A percentile compares a stretch with the other conserved stretches of the same genome.
Evolutionary conservation across 1,140 invertebrate species (phyloP).

Genomic region (Calliopsis andreniformis): DNA sequence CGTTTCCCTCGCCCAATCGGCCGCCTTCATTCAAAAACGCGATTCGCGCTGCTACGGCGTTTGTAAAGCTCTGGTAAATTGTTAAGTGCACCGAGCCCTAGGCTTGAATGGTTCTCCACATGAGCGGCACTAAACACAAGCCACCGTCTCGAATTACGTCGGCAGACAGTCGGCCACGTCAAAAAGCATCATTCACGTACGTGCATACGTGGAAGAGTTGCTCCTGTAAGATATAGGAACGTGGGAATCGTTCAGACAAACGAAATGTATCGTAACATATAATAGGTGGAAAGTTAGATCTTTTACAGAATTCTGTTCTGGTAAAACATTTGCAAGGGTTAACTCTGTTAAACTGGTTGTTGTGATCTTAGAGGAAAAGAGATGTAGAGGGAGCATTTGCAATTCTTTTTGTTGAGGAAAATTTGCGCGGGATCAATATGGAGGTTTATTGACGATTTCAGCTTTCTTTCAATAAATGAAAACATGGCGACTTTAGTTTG

Average conservation of each 20-base stretch:
- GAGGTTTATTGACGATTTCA: no score
- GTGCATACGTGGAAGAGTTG: conserved; percentile 9
- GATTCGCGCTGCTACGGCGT: not conserved
- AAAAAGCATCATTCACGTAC: not conserved
- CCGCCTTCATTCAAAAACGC: conserved; percentile 23
- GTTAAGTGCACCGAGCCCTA: conserved; percentile 33
- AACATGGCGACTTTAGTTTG: no score
- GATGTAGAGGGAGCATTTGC: no score
- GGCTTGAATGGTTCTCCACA: conserved; percentile 20
- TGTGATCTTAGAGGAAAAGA: no score
- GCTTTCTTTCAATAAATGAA: no score
- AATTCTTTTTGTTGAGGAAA: no score
- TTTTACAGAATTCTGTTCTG: not conserved
- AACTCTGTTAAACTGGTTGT: no score
- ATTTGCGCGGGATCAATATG: no score
- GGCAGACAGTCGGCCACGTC: not conserved
- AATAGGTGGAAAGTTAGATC: conserved; percentile 3
- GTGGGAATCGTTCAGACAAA: not conserved
- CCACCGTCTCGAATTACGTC: conserved; percentile 26
- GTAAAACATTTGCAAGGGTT: conserved; percentile 5
- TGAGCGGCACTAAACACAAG: conserved; percentile 4
- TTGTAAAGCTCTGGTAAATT: conserved; percentile 47
- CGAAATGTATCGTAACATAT: conserved; percentile 19
- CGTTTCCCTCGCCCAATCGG: conserved; percentile 16
- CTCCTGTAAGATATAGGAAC: not conserved